phyloP scores from a whole-genome alignment of 2,797 vertebrate species.

The Propithecus perrieri region DNA sequence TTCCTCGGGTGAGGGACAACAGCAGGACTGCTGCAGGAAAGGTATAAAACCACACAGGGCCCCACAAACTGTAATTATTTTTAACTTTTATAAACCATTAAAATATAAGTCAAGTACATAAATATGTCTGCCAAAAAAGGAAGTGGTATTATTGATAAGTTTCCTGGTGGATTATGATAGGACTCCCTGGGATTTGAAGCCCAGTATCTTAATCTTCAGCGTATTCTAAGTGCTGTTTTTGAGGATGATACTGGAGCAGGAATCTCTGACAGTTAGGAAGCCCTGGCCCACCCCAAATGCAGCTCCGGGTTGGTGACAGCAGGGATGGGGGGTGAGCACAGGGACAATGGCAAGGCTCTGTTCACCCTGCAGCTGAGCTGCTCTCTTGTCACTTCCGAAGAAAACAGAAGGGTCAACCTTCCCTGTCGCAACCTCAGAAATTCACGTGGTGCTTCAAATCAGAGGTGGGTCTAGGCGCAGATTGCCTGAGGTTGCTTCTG shows the following conservation, averaged over 20 bases:
- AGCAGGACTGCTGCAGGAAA: neutral
- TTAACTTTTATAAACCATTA: neutral
- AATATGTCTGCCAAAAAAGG: neutral
- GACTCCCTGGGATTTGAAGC: neutral
- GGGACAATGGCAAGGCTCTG: no score
- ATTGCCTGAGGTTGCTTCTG: constrained; percentile 31
- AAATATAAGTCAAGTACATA: neutral
- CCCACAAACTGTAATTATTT: neutral
- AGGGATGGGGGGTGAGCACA: neutral
- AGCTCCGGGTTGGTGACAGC: neutral
- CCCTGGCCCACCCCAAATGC: neutral
- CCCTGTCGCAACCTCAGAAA: neutral
- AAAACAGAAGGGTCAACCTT: neutral
- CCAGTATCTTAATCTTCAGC: neutral
- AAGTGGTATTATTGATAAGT: accelerated
- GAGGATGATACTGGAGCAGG: accelerated
- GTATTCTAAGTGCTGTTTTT: neutral
- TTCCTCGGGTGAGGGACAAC: neutral
- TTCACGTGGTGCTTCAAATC: neutral
- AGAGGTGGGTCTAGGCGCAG: neutral
- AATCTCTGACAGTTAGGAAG: neutral
- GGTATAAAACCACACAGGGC: accelerated
- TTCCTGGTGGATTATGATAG: neutral
- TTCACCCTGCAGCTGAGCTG: neutral
- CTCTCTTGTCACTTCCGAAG: neutral